Conservation (phyloP, 2,888 invertebrate genomes). For the Nysson spinosus region DNA sequence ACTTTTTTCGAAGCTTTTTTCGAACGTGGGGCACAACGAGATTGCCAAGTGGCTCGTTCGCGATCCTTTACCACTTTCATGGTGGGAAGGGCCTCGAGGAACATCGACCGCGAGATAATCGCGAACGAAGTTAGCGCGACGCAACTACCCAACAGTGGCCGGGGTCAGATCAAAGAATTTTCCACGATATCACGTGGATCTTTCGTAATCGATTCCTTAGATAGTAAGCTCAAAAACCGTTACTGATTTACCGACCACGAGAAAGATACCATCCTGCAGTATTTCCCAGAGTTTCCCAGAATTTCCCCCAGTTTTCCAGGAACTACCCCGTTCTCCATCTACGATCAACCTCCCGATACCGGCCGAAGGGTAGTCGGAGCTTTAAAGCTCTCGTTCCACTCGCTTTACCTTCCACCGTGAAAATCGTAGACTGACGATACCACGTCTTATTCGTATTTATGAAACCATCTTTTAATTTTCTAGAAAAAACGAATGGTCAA, state of each 20-base stretch:
- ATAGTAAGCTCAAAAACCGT: conserved; percentile 38
- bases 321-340: conserved; percentile 41
- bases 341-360: conserved; percentile 11
- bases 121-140: conserved; percentile 34
- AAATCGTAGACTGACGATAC: too few species aligned
- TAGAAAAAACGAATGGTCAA: too few species aligned
- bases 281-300: conserved; percentile 18
- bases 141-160: conserved; percentile 50
- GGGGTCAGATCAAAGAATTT: conserved; percentile 65
- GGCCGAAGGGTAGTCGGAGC: too few species aligned
- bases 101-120: too few species aligned
- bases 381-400: too few species aligned
- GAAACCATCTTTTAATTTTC: too few species aligned
- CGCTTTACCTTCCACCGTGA: not conserved
- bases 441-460: too few species aligned
- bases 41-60: conserved; percentile 35
- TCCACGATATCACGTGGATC: conserved; percentile 34
- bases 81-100: too few species aligned
- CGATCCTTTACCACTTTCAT: conserved; percentile 35
- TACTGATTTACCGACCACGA: conserved; percentile 42
- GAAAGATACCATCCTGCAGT: conserved; percentile 30
- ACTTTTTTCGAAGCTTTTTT: conserved; percentile 63
- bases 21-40: conserved; percentile 17
- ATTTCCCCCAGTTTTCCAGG: conserved; percentile 27
- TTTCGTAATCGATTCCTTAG: conserved; percentile 53